These are phyloP conservation scores for Seriola rivoliana DNA, from an alignment of 2,113 vertebrate genomes.

Conservation along the genomic window DNA sequence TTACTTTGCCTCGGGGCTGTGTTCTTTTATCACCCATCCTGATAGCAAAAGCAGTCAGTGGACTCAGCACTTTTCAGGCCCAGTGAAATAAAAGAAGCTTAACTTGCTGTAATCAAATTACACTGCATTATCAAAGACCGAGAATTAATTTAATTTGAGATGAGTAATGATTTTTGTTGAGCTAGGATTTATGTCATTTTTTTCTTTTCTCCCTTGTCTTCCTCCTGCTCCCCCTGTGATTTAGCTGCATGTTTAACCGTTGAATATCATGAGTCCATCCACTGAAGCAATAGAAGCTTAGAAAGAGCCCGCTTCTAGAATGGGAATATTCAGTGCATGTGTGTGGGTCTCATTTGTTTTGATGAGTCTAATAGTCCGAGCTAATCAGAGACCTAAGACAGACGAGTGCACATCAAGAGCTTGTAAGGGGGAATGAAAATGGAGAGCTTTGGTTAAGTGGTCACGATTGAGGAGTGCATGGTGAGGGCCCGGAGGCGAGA, in stretches of 20 bases:
- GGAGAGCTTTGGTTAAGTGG: constrained; percentile 23
- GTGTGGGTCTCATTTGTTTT: constrained; percentile 47
- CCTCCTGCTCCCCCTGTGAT: constrained; percentile 20
- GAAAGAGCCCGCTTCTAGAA: constrained; percentile 7
- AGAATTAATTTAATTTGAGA: constrained; percentile 62
- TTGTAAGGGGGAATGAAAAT: constrained; percentile 34
- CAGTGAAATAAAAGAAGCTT: constrained; percentile 37
- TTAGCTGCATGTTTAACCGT: constrained; percentile 46
- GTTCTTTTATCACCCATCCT: constrained; percentile 57
- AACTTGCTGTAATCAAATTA: constrained; percentile 66
- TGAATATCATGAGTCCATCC: constrained; percentile 61
- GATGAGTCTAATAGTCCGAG: constrained; percentile 51
- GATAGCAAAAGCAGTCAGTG: constrained; percentile 50
- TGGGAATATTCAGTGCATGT: constrained; percentile 1
- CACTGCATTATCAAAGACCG: constrained; percentile 53
- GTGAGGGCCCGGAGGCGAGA: not conserved
- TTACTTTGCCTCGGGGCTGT: constrained; percentile 60
- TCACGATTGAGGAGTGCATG: not conserved
- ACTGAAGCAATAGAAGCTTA: constrained; percentile 41
- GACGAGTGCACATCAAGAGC: constrained; percentile 26
- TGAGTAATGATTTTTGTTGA: constrained; percentile 58
- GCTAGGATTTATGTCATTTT: constrained; percentile 45
- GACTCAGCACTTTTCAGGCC: constrained; percentile 53
- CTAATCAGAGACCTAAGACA: constrained; percentile 58
- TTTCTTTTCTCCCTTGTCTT: constrained; percentile 17